Conservation (phyloP, 2,888 invertebrate genomes). For the Lymantria monacha region DNA sequence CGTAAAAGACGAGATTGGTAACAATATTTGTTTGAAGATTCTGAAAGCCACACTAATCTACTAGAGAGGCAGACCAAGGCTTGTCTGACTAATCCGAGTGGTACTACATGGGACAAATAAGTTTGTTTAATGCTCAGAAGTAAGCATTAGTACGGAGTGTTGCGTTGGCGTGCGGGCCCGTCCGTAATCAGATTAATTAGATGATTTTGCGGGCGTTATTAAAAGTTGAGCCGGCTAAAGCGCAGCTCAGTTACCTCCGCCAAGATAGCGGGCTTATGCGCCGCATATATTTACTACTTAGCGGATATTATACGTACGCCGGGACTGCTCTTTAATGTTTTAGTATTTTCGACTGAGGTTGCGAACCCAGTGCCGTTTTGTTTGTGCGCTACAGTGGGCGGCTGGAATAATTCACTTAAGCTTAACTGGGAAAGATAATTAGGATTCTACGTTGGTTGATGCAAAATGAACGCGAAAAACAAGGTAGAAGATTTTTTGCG, state of each 20-base stretch:
- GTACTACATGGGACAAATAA: slow-evolving; percentile 67
- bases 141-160: slow-evolving; percentile 70
- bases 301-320: slow-evolving; percentile 75
- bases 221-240: slow-evolving; percentile 78
- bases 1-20: slow-evolving; percentile 35
- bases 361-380: slow-evolving; percentile 77
- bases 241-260: slow-evolving; percentile 67
- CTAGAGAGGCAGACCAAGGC: slow-evolving; percentile 39
- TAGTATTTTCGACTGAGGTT: slow-evolving; percentile 81
- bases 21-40: slow-evolving; percentile 42
- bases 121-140: slow-evolving; percentile 69
- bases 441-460: slow-evolving; percentile 80
- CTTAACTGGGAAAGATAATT: slow-evolving; percentile 82
- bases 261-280: slow-evolving; percentile 76
- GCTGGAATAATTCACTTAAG: slow-evolving; percentile 81
- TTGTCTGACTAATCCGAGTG: slow-evolving; percentile 60
- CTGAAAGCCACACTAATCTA: slow-evolving; percentile 45
- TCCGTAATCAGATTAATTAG: slow-evolving; percentile 79
- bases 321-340: slow-evolving; percentile 79
- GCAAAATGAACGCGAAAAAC: slow-evolving; percentile 81
- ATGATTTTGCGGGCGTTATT: slow-evolving; percentile 78
- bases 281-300: slow-evolving; percentile 70
- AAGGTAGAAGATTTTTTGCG: slow-evolving; percentile 75
- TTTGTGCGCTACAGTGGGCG: slow-evolving; percentile 79
- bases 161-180: slow-evolving; percentile 60